A percentile compares a stretch with the other conserved stretches of the same genome.
Evolutionary conservation across 2,888 invertebrate genomes (phyloP).

Genomic region (Lutraria lutraria): DNA sequence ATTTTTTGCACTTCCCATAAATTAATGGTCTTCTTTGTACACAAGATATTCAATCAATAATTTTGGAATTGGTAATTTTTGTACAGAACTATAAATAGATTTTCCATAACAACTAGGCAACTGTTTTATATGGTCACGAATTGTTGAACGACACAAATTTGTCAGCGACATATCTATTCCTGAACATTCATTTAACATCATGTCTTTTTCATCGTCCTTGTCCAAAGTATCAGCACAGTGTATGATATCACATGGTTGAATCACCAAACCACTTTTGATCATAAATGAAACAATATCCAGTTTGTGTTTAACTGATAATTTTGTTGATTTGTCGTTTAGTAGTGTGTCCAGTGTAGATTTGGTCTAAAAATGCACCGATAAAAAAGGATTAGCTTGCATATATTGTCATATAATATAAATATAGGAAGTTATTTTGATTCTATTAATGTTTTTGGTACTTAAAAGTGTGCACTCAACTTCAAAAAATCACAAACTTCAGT

Average conservation of each 20-base stretch:
- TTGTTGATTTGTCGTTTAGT: conserved; percentile 15
- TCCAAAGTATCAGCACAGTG: conserved; percentile 3
- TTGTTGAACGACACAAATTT: conserved; percentile 26
- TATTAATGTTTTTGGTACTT: too few species aligned
- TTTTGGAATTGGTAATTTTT: conserved; percentile 23
- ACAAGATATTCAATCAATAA: conserved; percentile 3
- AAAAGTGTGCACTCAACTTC: too few species aligned
- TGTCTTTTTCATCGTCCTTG: conserved; percentile 25
- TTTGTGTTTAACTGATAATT: conserved; percentile 2
- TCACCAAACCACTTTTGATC: conserved; percentile 32
- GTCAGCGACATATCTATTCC: conserved; percentile 29
- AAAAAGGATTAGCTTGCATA: neutral
- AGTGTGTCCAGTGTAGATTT: neutral
- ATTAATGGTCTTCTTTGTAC: conserved; percentile 1
- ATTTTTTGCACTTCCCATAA: neutral
- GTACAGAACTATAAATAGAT: conserved; percentile 26
- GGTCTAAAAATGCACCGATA: conserved; percentile 19
- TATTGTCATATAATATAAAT: too few species aligned
- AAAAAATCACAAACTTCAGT: too few species aligned
- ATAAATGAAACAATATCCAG: neutral
- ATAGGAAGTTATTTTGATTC: too few species aligned
- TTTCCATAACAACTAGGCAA: conserved; percentile 18
- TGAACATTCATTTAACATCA: neutral
- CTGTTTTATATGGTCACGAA: conserved; percentile 29
- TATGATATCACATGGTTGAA: conserved; percentile 17